Base-by-base conservation (phyloP, 2,797 vertebrate genomes). In the Typhlichthys eigenmanni region DNA sequence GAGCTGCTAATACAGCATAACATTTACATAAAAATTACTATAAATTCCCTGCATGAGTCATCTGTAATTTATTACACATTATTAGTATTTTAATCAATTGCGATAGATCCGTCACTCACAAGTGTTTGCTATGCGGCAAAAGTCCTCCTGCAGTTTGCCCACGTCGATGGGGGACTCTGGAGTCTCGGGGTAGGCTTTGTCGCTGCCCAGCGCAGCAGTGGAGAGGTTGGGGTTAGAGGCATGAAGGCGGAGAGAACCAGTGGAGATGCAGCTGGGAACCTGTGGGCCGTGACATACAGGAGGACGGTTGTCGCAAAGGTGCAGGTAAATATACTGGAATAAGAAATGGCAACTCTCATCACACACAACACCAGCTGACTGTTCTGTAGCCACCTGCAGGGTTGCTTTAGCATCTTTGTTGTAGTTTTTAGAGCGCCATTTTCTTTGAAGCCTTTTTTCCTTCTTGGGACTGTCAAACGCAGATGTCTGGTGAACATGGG, bases 171-270 rank as follows among this genome's bases (percentile, higher is more conserved):
- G 79, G 9, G 91, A 92, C 73, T 97, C 95, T 48, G 93, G 89
- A 48, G 91, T 91, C 79, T 96, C 93, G 0, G 92, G 90, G 75
- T 95, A 95, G 43, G 80, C 83, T 75, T 96, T 96, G 64, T 95
- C 95, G 55, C 92, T 95, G 69, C 80, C 88, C 68, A 95, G 93
- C 61, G 94, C 95, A 64, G 95, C 93, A 0, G 95, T 94, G 76
- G 96, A 99, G 73, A 99, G 93, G 83, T 99, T 99, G 14, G 97
- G 97, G 87, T 99, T 98, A 58, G 97, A 99, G 63, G 97, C 95
- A 29, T 99, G 97, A 8, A 98, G 92, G 76, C 97, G 95, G 71
- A 95, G 29, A 0, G 94, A 94, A 46, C 93, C 92, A 52, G 93
- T 85, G 71, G 94, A 94, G 68, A 95, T 91, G 77, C 91, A 92